A percentile compares a stretch with the other conserved stretches of the same genome.
phyloP scores from a whole-genome alignment of 2,888 invertebrate species.

The Flabesymbios commensalis region DNA sequence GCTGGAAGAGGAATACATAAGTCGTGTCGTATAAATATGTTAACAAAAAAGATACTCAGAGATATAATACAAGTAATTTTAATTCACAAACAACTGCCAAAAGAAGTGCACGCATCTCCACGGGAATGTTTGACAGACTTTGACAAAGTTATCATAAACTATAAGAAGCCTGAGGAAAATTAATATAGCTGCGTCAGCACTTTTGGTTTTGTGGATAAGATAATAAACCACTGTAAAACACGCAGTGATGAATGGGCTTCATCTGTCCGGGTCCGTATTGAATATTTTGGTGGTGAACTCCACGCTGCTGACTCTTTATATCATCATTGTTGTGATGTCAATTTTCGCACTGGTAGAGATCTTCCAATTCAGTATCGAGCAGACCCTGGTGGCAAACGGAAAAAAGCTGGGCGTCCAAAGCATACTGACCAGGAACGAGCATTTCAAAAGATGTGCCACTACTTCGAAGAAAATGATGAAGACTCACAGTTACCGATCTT shows the following conservation, averaged over 20 bases:
- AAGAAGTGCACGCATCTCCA: too few relatives aligned
- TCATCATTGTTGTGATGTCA: background rate
- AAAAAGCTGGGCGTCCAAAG: background rate
- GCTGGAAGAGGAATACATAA: too few relatives aligned
- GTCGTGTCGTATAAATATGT: too few relatives aligned
- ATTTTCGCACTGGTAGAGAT: background rate
- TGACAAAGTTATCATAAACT: too few relatives aligned
- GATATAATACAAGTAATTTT: too few relatives aligned
- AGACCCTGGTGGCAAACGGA: background rate
- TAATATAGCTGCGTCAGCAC: too few relatives aligned
- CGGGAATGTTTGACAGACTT: too few relatives aligned
- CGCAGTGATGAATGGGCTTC: background rate
- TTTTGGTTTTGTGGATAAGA: too few relatives aligned
- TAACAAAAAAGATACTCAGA: too few relatives aligned
- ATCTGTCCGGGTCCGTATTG: background rate
- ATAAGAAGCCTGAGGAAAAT: too few relatives aligned
- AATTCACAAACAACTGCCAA: too few relatives aligned
- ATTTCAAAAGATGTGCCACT: background rate
- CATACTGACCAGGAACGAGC: background rate
- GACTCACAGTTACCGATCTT: background rate
- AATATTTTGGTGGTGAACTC: background rate
- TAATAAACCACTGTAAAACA: too few relatives aligned
- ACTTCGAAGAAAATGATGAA: slow-evolving; percentile 2
- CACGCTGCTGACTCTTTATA: slow-evolving; percentile 2
- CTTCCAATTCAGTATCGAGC: background rate